Evolutionary conservation across 2,888 invertebrate genomes (phyloP), one percentile per base, ranked within the genome.

Genomic region (Callosobruchus maculatus): DNA sequence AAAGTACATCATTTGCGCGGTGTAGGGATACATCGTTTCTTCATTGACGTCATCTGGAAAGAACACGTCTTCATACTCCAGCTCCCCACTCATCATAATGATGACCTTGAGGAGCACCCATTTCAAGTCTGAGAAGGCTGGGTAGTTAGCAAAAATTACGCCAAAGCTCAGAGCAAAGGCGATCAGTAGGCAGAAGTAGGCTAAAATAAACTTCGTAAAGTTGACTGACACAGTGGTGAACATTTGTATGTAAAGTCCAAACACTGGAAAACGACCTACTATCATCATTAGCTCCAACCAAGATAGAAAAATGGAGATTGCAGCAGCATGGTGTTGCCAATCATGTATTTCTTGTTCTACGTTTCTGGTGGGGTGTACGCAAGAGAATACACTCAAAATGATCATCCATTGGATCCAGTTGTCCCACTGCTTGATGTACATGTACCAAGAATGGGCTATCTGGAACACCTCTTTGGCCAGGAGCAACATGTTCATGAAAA

Each of bases 261-360:
- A 95, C 79, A 93, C 93, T 66, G 95, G 96, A 86, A 96, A 95
- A 74, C 95, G 88, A 22, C 95, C 95, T 20, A 96, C 92, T 26
- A 95, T 91, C 91, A 95, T 93, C 94, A 96, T 94, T 20, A 95
- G 87, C 83, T 96, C 95, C 7, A 95, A 85, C 95, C 95, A 96
- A 67, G 94, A 92, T 72, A 95, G 87, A 76, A 95, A 92, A 81
- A 95, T 92, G 0, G 94, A 93, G 20, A 94, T 87, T 13, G 95
- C 95, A 0, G 94, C 95, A 0, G 93, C 89, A 81, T 95, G 95
- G 84, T 95, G 92, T 81, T 95, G 94, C 94, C 95, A 95, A 70
- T 89, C 85, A 0, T 90, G 81, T 0, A 86, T 80, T 70, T 83
- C 83, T 49, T 77, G 74, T 72, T 81, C 77, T 21, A 87, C 80